Base-by-base conservation (phyloP, 2,888 invertebrate genomes). In the Acanthococcus lagerstroemiae region DNA sequence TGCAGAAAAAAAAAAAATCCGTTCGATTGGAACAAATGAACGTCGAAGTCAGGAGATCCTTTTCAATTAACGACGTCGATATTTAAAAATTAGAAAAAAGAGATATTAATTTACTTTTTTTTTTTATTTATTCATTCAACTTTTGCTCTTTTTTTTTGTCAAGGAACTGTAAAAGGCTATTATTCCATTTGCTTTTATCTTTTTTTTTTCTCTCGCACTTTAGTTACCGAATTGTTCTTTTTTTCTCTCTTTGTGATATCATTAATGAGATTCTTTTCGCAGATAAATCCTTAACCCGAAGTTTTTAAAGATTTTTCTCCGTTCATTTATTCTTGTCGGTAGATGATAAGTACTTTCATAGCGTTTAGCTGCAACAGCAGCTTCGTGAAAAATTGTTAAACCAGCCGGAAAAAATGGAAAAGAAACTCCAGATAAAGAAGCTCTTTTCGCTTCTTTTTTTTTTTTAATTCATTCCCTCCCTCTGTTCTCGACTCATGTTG, bases 221-320 rank as follows among this genome's bases (percentile, higher is more conserved):
- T 48, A n/a, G 46, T 21, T 46, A 45, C 50, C 19, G 60, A 48
- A 60, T 60, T 60, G 60, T 60, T 60, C 60, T 60, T 58, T 58
- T 58, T 46, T 58, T 24, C 22, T 44, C 24, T 58, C 24, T 44
- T 58, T 60, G 45, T 60, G 60, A 60, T 60, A 60, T 50, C 60
- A 60, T 60, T 60, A 60, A 60, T 60, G 60, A 60, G 60, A 60
- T 60, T 60, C 60, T 60, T 48, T 60, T 60, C 60, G 21, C 21
- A 60, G 60, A 60, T 60, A 60, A 60, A 60, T 48, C 48, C 48
- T 60, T 60, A 60, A 60, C 60, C 60, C 60, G 46, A 60, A 60
- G 60, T 60, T 60, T 60, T 60, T 60, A 60, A 60, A 60, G 60
- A 60, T 60, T 60, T 60, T 60, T 60, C 60, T 60, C 60, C 60